Base-by-base conservation (phyloP, 2,797 vertebrate species). In the Ctenosaura bakeri region DNA sequence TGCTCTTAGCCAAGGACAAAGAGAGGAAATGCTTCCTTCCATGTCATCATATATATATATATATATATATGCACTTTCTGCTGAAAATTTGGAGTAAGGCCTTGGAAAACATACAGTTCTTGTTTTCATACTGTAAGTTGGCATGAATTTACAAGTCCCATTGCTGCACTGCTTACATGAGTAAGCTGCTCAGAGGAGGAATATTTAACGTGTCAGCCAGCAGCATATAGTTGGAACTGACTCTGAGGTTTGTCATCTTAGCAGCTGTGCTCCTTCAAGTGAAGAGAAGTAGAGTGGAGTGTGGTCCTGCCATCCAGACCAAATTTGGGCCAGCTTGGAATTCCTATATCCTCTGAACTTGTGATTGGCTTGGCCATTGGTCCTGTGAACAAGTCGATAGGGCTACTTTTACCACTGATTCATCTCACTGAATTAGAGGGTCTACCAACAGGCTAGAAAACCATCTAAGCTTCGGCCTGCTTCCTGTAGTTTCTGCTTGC, bases 251-350 rank as follows among this genome's bases (percentile, higher is more conserved):
- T 42, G 46, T 38, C 35, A 82, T 42, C 16, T 1, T 46, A 73
- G 18, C 26, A 69, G 26, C 9, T 62, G 50, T 81, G 14, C 54
- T 56, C 42, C 35, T 69, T 87, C 82, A 91, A 86, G 64, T 18
- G 86, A 66, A 69, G 54, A 90, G 80, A 91, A 85, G 6, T n/a
- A 16, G 81, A 86, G 35, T 0, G 0, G 29, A 88, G 71, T 85
- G 74, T 9, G 4, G 22, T 54, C 38, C 73, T 32, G 35, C 38
- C 59, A 38, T 73, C 32, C 16, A 56, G 54, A 26, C 2, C 35
- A 59, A 74, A 35, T 86, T 20, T 42, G 54, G 6, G 12, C 73
- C 46, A 1, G 6, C 74, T 1, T 38, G 1, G 16, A 18, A 32
- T 1, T 0, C 54, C 2, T 35, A 59, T 85, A n/a, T 9, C 22